Percentiles rank a stretch among this genome's conserved stretches.
Evolutionary conservation across 1,140 invertebrate genomes (phyloP).

Genomic region (Microplitis mediator): DNA sequence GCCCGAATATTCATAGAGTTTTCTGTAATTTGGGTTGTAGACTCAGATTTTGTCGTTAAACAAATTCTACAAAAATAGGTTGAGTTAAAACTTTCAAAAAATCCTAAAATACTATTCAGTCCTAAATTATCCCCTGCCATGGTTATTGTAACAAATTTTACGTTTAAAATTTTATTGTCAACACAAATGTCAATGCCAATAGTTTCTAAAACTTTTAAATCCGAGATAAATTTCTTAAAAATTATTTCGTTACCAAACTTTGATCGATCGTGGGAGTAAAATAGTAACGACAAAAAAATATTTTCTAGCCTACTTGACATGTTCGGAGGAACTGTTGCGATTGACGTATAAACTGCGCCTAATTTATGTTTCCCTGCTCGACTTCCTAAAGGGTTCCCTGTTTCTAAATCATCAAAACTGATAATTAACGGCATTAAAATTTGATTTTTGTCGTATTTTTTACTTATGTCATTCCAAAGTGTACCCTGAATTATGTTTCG

Average conservation of each 20-base stretch:
- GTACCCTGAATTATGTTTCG: neutral
- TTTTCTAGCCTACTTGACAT: neutral
- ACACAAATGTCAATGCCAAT: neutral
- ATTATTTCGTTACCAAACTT: neutral
- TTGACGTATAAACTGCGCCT: neutral
- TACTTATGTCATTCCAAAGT: neutral
- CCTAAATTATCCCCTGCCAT: neutral
- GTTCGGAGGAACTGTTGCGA: neutral
- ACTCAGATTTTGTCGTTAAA: neutral
- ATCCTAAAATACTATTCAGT: conserved; percentile 2
- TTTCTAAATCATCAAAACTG: neutral
- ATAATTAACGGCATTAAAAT: neutral
- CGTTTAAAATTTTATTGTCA: neutral
- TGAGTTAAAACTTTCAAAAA: neutral
- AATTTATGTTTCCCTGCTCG: neutral
- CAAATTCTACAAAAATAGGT: neutral
- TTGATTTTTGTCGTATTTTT: neutral
- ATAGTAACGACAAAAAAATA: neutral
- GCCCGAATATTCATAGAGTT: neutral
- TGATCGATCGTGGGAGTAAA: neutral
- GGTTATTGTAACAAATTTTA: neutral
- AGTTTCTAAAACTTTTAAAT: neutral
- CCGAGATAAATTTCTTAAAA: neutral
- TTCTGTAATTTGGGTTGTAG: neutral
- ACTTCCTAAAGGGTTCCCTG: neutral